A percentile compares a stretch with the other conserved stretches of the same genome.
These are phyloP conservation scores for Coregonus ussuriensis DNA, from an alignment of 2,797 vertebrate species.

Conservation along the genomic window DNA sequence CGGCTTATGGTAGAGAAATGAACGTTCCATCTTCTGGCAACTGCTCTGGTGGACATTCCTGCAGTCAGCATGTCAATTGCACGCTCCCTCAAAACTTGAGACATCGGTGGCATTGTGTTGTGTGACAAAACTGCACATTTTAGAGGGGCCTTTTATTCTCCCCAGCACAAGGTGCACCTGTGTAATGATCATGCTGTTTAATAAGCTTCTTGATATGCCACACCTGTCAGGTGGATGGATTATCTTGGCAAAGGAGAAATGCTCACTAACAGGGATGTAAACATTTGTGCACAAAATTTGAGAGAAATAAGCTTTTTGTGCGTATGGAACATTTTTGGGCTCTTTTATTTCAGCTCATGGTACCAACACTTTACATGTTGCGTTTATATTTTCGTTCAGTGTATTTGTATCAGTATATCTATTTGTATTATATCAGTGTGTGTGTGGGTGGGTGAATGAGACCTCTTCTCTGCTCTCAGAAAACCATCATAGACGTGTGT, in stretches of 20 bases:
- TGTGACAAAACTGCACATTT: not conserved
- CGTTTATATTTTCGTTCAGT: not conserved
- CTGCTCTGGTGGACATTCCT: not conserved
- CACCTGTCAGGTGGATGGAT: not conserved
- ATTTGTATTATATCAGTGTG: not conserved
- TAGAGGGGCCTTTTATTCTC: no score
- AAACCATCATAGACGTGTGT: conserved; percentile 82
- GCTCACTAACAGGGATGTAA: not conserved
- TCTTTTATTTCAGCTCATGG: not conserved
- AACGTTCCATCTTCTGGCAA: not conserved
- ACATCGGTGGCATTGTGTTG: not conserved
- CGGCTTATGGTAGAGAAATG: not conserved
- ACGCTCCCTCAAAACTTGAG: not conserved
- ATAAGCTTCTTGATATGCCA: not conserved
- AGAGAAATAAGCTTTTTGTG: not conserved
- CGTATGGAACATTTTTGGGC: not conserved
- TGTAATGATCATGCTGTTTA: no score
- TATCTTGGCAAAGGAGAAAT: not conserved
- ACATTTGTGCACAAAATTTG: not conserved
- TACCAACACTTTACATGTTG: not conserved
- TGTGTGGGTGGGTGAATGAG: not conserved
- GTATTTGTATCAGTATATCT: no score
- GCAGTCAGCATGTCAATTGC: not conserved
- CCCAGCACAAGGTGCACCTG: no score
- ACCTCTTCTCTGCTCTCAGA: conserved; percentile 70